Evolutionary conservation across 2,888 invertebrate species (phyloP).

Genomic region (Phengaris alcon): DNA sequence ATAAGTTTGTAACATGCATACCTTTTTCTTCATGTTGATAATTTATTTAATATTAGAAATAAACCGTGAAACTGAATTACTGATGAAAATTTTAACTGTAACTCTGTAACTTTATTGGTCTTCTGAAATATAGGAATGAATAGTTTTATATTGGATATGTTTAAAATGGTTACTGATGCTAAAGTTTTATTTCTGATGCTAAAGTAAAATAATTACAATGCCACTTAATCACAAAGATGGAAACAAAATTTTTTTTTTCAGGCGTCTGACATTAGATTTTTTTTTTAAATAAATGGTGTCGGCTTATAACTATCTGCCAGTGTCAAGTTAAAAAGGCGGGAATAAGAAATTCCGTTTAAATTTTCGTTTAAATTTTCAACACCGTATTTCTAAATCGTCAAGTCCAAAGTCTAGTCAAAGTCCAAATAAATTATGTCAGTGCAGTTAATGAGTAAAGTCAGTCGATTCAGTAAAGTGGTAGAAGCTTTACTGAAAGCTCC

Average conservation of each 20-base stretch:
- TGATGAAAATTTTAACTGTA: background rate
- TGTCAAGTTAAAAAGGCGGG: too few relatives aligned
- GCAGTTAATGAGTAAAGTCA: too few relatives aligned
- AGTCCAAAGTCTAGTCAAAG: too few relatives aligned
- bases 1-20: slow-evolving; percentile 42
- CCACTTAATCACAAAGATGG: slow-evolving; percentile 1
- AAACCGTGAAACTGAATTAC: slow-evolving; percentile 25
- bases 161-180: background rate
- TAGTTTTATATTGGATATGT: background rate
- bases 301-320: too few relatives aligned
- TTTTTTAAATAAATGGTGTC: too few relatives aligned
- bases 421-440: too few relatives aligned
- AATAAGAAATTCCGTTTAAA: too few relatives aligned
- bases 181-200: background rate
- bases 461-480: too few relatives aligned
- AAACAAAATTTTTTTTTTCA: background rate
- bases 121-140: slow-evolving; percentile 9
- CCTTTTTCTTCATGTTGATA: slow-evolving; percentile 74
- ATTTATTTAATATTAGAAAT: slow-evolving; percentile 33
- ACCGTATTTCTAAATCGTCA: too few relatives aligned
- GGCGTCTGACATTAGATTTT: background rate
- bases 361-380: too few relatives aligned
- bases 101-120: background rate
- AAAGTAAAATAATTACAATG: background rate
- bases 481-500: too few relatives aligned